A percentile compares a stretch with the other conserved stretches of the same genome.
Evolutionary conservation across 2,888 invertebrate species (phyloP).

Genomic region (Operophtera brumata): DNA sequence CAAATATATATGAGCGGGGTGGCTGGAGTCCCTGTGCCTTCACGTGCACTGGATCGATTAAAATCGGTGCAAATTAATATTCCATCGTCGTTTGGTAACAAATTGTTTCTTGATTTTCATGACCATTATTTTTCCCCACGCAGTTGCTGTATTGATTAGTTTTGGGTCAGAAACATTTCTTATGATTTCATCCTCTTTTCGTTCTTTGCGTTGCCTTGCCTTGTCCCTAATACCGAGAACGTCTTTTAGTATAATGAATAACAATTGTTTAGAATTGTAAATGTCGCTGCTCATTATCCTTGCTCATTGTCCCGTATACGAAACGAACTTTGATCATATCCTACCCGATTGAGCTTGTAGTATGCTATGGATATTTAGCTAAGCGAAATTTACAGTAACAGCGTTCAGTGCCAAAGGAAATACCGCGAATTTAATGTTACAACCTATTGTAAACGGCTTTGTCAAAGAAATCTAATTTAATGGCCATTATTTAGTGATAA

Average conservation of each 20-base stretch:
- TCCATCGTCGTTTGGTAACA: slow-evolving; percentile 35
- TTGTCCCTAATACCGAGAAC: slow-evolving; percentile 42
- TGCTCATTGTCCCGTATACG: slow-evolving; percentile 21
- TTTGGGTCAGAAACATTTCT: not conserved
- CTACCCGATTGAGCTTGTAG: not conserved
- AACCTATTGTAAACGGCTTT: slow-evolving; percentile 13
- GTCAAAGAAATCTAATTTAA: slow-evolving; percentile 30
- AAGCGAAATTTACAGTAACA: not conserved
- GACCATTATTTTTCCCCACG: not conserved
- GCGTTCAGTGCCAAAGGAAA: slow-evolving; percentile 13
- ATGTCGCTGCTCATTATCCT: slow-evolving; percentile 29
- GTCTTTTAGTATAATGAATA: slow-evolving; percentile 36
- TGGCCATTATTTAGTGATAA: slow-evolving; percentile 38
- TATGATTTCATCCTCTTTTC: slow-evolving; percentile 37
- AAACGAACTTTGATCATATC: slow-evolving; percentile 16
- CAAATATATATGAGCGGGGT: slow-evolving; percentile 46
- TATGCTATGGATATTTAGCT: too few relatives aligned
- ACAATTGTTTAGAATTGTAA: slow-evolving; percentile 33
- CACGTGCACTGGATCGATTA: slow-evolving; percentile 46
- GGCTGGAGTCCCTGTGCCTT: slow-evolving; percentile 25
- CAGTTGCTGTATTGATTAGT: not conserved
- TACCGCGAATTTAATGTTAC: slow-evolving; percentile 11
- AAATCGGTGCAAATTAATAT: slow-evolving; percentile 51
- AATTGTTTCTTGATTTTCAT: not conserved
- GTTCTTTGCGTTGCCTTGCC: slow-evolving; percentile 45